Evolutionary conservation across 2,797 vertebrate genomes (phyloP), one percentile per base, ranked within the genome.

Genomic region (Tragopan temminckii): DNA sequence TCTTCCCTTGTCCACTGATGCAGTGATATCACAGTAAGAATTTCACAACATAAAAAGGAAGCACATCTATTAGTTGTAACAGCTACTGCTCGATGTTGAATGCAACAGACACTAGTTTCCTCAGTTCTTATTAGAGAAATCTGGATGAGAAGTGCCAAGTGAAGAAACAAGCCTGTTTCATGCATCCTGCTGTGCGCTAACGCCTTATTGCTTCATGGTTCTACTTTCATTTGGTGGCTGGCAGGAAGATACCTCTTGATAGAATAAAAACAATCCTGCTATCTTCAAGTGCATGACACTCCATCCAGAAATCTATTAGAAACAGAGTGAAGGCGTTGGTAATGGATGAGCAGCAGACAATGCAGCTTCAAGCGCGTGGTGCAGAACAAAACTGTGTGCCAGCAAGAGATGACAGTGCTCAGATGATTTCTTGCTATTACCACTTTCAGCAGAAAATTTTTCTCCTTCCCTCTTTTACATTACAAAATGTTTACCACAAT

Each of bases 401-500:
- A 27, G 82, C 45, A 88, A 36, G n/a, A 24, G 55, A 72, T 55
- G 59, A 92, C 92, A 89, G 48, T 19, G 71, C 58, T 61, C 70
- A 86, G 70, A 61, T 82, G 69, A 83, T 67, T 42, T 46, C 91
- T 91, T 75, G 71, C 81, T 85, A 85, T 33, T 42, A 76, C 67
- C 31, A 78, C 83, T 70, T 88, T 33, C 77, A 76, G 55, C 43
- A 85, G 38, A 76, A 88, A 88, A 20, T 17, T 25, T 84, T 45
- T 45, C 75, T 84, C 66, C 23, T 91, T 77, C 52, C 48, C 71
- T 64, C 59, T 61, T 91, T 27, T 33, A 52, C 27, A 38, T 33
- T 40, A 69, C 58, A 84, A 21, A 19, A 83, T 13, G 24, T 85
- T 84, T 69, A 67, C 31, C 55, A 27, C 17, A 15, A 33, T 50